Evolutionary conservation across 1,140 invertebrate species (phyloP), one percentile per base, ranked within the genome.

Genomic region (Dufourea novaeangliae): DNA sequence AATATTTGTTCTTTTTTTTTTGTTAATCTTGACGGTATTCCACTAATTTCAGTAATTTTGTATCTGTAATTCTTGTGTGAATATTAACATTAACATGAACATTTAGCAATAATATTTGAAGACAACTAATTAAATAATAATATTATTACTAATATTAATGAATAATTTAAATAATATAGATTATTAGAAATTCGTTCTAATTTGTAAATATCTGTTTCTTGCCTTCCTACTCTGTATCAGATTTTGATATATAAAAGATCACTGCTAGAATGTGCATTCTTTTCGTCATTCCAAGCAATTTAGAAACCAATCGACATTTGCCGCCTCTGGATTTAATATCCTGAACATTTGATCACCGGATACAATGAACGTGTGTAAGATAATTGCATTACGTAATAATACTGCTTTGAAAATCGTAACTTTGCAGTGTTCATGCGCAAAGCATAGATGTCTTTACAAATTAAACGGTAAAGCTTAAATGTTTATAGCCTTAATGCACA

Each of bases 291-390:
- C 20, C 25, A 12, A 50, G n/a, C 1, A 39, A 54, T 52, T 63
- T 37, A 50, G n/a, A 67, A 74, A 41, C n/a, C 59, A 64, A 52
- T 64, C 50, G 62, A 14, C 34, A 72, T 63, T 72, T 72, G 34
- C 27, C 37, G 12, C 34, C 25, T 56, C 34, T 39, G 66, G 22
- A 69, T 61, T 32, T 1, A 54, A 59, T 44, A 69, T 76, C 73
- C 73, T 76, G 73, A 76, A 76, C 73, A 76, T 76, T 61, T 37
- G 73, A 54, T 76, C 12, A 46, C 20, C 32, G 41, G 12, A 76
- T 76, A 29, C 34, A 69, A 57, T n/a, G 20, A 68, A 67, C 57
- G 39, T 59, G 46, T 50, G 27, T 41, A 37, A 39, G 57, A 61
- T 39, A 37, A 39, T 37, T 20, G 52, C 44, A 34, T 75, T 41